Percentiles rank a stretch among this genome's conserved stretches.
These are phyloP conservation scores for Brachionus manjavacas DNA, from an alignment of 1,140 invertebrate genomes.

Conservation along the genomic window DNA sequence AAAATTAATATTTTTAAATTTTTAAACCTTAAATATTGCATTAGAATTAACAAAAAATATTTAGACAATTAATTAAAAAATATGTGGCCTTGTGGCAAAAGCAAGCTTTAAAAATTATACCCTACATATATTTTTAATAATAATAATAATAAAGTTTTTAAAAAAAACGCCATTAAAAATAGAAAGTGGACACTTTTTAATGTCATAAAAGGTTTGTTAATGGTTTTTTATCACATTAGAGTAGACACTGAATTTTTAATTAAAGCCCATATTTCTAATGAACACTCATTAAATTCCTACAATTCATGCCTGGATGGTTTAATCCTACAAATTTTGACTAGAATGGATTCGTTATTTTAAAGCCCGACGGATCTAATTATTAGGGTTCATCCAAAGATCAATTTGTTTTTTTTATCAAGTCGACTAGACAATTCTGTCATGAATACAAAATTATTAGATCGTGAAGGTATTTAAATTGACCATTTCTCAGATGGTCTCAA, in stretches of 20 bases:
- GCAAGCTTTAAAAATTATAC: background rate
- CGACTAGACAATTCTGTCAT: background rate
- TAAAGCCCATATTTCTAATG: background rate
- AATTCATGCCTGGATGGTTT: background rate
- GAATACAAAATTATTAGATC: background rate
- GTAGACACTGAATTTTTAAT: background rate
- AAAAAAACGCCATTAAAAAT: background rate
- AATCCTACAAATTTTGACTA: background rate
- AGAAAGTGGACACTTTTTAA: background rate
- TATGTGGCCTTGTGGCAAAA: background rate
- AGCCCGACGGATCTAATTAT: background rate
- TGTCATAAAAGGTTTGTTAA: background rate
- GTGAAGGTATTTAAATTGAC: background rate
- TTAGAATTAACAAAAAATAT: background rate
- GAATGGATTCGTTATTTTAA: too few species aligned
- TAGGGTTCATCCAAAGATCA: background rate
- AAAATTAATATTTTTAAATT: background rate
- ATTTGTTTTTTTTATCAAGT: background rate
- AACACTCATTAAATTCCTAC: background rate
- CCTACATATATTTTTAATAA: background rate
- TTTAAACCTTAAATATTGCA: background rate
- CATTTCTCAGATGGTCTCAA: background rate
- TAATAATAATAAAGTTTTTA: background rate
- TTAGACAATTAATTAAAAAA: background rate
- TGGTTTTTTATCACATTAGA: background rate